phyloP scores from a whole-genome alignment of 1,140 invertebrate species.

The Portunus trituberculatus region DNA sequence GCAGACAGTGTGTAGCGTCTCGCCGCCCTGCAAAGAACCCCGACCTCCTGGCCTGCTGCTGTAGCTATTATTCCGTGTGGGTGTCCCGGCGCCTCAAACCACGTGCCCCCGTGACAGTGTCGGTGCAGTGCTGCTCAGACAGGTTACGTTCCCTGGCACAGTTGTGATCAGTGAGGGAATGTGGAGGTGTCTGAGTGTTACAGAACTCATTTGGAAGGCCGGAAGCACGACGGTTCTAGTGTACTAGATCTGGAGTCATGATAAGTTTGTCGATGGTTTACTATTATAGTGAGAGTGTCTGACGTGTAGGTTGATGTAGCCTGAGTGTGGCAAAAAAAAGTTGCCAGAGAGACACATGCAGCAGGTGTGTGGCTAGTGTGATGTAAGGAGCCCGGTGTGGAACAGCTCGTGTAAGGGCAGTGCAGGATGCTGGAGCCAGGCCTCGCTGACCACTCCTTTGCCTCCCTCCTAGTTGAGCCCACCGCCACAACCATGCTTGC shows the following conservation, averaged over 20 bases:
- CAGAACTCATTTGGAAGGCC: neutral
- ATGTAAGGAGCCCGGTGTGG: constrained; percentile 1
- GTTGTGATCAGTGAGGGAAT: neutral
- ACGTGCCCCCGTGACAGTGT: neutral
- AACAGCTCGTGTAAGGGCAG: constrained; percentile 5
- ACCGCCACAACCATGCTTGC: neutral
- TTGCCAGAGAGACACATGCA: neutral
- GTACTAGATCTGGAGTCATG: neutral
- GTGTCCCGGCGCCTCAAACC: neutral
- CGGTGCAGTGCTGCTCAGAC: neutral
- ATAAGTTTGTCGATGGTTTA: neutral
- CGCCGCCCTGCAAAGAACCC: constrained; percentile 26
- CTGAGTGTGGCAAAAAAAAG: neutral
- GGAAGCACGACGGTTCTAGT: neutral
- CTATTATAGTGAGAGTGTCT: neutral
- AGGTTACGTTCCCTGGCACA: neutral
- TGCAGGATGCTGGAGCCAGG: constrained; percentile 63
- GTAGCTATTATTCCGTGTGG: constrained; percentile 49
- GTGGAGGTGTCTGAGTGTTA: neutral
- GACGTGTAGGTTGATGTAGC: neutral
- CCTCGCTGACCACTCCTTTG: constrained; percentile 54
- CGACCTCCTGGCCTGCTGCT: constrained; percentile 27
- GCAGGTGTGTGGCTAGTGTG: neutral
- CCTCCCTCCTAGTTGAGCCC: constrained; percentile 58
- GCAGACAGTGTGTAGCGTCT: constrained; percentile 39